Evolutionary conservation across 2,888 invertebrate species (phyloP), one percentile per base, ranked within the genome.

Genomic region (Aphodius sticticus): DNA sequence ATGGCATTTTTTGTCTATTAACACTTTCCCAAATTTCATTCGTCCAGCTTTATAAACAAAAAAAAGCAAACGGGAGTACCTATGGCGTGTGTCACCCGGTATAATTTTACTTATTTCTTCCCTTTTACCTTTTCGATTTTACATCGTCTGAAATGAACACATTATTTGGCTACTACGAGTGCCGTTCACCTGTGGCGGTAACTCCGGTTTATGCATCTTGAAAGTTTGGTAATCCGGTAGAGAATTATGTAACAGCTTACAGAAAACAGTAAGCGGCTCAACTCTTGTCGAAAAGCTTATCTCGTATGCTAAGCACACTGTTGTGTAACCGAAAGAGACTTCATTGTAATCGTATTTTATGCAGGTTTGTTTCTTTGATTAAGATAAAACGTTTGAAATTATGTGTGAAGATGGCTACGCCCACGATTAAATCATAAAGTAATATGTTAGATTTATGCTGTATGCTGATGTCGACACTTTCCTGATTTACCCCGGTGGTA

Each of bases 181-280:
- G 12, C 53, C 53, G 7, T 12, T 53, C 53, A 53, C 53, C 53
- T 53, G 6, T 53, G 53, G 53, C 53, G 53, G 9, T 53, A 53
- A 53, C 53, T 53, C 53, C 53, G 53, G 1, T 53, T 53, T 53
- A 53, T 53, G 12, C 6, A 53, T 53, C 53, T 53, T 53, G 53
- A 53, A 53, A 53, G 53, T 53, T 53, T 53, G 53, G 53, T 53
- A 53, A 53, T 53, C 53, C 53, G 53, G 53, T 53, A 53, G 53
- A 53, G 53, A 9, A 53, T 53, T 53, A 53, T 53, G 53, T 53
- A 53, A 53, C 53, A 5, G 7, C 53, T 53, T 53, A 53, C 53
- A 12, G 53, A 53, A 53, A 53, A 53, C 53, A 53, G 53, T 53
- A 53, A 53, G 7, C 53, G 53, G 53, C 53, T 53, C 53, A 53